phyloP scores from a whole-genome alignment of 2,888 invertebrate genomes.

The Cecidostiba fungosa region DNA sequence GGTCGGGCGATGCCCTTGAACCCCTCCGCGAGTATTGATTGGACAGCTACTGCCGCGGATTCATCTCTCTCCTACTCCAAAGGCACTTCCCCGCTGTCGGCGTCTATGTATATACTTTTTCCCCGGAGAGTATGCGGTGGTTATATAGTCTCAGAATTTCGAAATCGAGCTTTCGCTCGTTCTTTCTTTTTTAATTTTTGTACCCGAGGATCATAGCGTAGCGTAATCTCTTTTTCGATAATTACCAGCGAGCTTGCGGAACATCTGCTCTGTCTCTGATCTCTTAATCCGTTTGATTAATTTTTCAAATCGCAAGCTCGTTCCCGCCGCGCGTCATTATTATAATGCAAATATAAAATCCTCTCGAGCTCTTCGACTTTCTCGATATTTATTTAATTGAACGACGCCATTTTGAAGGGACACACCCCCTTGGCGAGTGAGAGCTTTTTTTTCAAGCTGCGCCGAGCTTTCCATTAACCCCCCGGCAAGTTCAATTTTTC shows the following conservation, averaged over 20 bases:
- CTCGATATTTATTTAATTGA: conserved; percentile 71
- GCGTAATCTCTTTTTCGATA: conserved; percentile 9
- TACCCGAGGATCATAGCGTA: neutral
- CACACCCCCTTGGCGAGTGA: conserved; percentile 45
- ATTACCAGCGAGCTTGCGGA: neutral
- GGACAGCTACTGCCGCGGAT: conserved; percentile 64
- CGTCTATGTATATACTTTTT: conserved; percentile 1
- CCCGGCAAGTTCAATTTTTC: conserved; percentile 60
- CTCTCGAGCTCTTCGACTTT: conserved; percentile 30
- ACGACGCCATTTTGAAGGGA: conserved; percentile 66
- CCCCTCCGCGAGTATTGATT: conserved; percentile 78
- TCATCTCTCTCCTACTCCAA: neutral
- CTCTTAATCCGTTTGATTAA: conserved; percentile 58
- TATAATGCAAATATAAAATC: neutral
- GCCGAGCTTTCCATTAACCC: conserved; percentile 30
- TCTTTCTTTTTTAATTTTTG: neutral
- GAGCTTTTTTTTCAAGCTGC: conserved; percentile 29
- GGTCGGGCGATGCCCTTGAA: conserved; percentile 80
- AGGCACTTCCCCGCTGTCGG: neutral
- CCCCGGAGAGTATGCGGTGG: neutral
- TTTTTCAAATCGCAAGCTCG: conserved; percentile 68
- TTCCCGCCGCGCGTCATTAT: conserved; percentile 41
- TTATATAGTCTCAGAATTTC: neutral
- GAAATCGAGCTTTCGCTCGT: neutral
- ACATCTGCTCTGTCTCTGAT: conserved; percentile 57